Percentiles rank a stretch among this genome's conserved stretches.
These are phyloP conservation scores for Periparus ater DNA, from an alignment of 2,797 vertebrate species.

Conservation along the genomic window DNA sequence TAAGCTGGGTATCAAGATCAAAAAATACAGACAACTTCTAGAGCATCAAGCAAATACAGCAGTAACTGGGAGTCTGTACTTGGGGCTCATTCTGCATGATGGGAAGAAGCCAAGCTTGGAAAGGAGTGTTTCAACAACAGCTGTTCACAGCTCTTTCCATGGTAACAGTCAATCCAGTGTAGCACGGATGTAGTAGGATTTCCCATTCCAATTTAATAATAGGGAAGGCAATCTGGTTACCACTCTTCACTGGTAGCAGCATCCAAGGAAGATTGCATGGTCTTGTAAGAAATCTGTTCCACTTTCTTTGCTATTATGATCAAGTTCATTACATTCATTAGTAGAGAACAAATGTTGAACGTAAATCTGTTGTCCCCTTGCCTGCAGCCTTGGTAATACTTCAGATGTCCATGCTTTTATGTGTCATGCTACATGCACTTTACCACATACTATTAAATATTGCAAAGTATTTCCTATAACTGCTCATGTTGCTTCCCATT, in stretches of 20 bases:
- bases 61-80: neutral
- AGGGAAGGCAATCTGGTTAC: neutral
- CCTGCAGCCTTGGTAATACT: neutral
- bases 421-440: neutral
- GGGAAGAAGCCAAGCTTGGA: neutral
- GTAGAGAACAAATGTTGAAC: neutral
- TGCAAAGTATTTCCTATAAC: slow-evolving; percentile 42
- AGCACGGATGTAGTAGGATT: neutral
- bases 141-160: neutral
- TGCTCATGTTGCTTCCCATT: slow-evolving; percentile 44
- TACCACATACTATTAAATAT: slow-evolving; percentile 6
- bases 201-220: neutral
- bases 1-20: neutral
- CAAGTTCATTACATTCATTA: neutral
- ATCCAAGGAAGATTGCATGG: neutral
- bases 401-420: neutral
- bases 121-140: neutral
- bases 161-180: neutral
- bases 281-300: neutral
- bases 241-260: neutral
- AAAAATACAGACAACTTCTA: neutral
- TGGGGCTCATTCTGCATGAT: neutral
- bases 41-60: neutral
- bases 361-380: neutral
- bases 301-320: neutral